Evolutionary conservation across 2,113 vertebrate genomes (phyloP).

Genomic region (Phyllostomus hastatus): DNA sequence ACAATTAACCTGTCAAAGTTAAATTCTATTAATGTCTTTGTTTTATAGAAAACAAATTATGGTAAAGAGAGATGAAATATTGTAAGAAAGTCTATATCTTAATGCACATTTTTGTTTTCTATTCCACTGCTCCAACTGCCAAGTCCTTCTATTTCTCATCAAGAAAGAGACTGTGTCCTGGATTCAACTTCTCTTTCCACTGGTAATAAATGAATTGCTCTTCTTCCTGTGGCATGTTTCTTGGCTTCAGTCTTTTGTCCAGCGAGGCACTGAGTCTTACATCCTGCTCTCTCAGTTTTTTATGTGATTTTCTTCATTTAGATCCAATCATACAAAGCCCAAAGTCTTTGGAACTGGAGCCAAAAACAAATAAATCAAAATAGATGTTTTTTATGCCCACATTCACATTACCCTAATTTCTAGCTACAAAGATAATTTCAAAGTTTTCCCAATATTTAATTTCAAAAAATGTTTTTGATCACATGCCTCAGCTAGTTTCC

Average conservation of each 20-base stretch:
- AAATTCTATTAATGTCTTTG: neutral
- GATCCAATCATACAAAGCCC: neutral
- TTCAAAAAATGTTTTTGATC: neutral
- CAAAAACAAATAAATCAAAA: constrained; percentile 19
- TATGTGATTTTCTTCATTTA: constrained; percentile 54
- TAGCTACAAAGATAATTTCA: neutral
- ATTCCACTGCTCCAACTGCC: neutral
- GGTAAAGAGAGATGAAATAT: neutral
- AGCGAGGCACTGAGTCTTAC: constrained; percentile 50
- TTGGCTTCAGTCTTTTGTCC: constrained; percentile 49
- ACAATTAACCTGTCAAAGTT: neutral
- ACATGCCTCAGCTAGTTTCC: neutral
- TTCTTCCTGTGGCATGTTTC: constrained; percentile 57
- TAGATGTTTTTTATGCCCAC: neutral
- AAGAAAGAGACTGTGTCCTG: constrained; percentile 1
- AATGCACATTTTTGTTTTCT: neutral
- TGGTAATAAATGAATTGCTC: constrained; percentile 44
- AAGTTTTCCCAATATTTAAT: neutral
- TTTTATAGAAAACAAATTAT: neutral
- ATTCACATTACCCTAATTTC: neutral
- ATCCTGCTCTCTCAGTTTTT: constrained; percentile 46
- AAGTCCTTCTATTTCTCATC: neutral
- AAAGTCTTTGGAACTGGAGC: constrained; percentile 3
- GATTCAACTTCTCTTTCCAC: constrained; percentile 42
- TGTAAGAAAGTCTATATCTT: neutral